These are phyloP conservation scores for Synanthedon tipuliformis DNA, from an alignment of 2,888 invertebrate species.

Conservation along the genomic window DNA sequence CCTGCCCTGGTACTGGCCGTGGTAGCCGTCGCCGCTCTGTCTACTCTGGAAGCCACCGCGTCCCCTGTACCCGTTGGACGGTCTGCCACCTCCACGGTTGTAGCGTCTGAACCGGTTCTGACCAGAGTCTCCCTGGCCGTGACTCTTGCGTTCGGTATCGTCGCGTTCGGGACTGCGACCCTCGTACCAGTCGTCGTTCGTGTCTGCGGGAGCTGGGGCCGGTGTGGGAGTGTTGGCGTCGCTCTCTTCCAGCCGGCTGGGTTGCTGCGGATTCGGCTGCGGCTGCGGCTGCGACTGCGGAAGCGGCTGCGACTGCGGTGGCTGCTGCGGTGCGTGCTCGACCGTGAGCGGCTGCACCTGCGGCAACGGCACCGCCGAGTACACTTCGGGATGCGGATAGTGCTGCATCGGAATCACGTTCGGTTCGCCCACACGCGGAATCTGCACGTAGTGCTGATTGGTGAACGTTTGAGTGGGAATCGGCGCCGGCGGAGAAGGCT, in stretches of 20 bases:
- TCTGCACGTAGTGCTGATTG: constrained; percentile 79
- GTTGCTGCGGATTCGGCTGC: constrained; percentile 15
- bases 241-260: constrained; percentile 20
- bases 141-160: constrained; percentile 41
- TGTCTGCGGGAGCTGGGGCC: constrained; percentile 19
- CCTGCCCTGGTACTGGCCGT: constrained; percentile 39
- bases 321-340: constrained; percentile 58
- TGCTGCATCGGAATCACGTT: constrained; percentile 69
- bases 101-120: constrained; percentile 47
- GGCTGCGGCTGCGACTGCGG: constrained; percentile 13
- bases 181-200: constrained; percentile 40
- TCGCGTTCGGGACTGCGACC: constrained; percentile 46
- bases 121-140: constrained; percentile 50
- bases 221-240: constrained; percentile 17
- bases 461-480: constrained; percentile 89
- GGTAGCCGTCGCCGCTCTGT: constrained; percentile 40
- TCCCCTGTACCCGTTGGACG: constrained; percentile 49
- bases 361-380: constrained; percentile 48
- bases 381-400: constrained; percentile 64
- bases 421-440: constrained; percentile 55
- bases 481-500: constrained; percentile 46
- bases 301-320: constrained; percentile 21
- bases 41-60: constrained; percentile 44
- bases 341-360: constrained; percentile 63
- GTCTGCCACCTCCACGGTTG: constrained; percentile 36